These are phyloP conservation scores for Bathynomus jamesi DNA, from an alignment of 1,140 invertebrate species.

Conservation along the genomic window DNA sequence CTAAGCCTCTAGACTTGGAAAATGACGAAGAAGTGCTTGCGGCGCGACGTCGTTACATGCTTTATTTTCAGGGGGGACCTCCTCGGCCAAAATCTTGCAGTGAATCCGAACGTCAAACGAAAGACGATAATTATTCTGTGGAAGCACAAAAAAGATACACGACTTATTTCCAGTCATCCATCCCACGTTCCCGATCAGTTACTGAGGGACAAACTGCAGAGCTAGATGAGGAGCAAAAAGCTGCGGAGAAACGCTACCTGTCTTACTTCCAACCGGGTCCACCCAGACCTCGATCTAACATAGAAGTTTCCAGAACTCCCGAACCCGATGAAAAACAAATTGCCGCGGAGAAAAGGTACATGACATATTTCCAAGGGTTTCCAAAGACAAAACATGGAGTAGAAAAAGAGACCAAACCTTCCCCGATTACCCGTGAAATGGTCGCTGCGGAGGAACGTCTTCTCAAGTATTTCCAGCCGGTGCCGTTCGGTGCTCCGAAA, in stretches of 20 bases:
- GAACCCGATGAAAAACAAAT: conserved; percentile 15
- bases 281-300: conserved; percentile 9
- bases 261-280: conserved; percentile 26
- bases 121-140: conserved; percentile 5
- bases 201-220: conserved; percentile 11
- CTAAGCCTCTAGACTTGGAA: neutral
- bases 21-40: conserved; percentile 24
- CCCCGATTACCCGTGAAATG: conserved; percentile 24
- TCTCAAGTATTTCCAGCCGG: conserved; percentile 30
- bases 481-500: conserved; percentile 24
- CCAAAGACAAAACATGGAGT: conserved; percentile 29
- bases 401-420: conserved; percentile 12
- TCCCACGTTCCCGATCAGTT: conserved; percentile 7
- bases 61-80: conserved; percentile 26
- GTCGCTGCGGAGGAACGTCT: conserved; percentile 32
- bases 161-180: conserved; percentile 26
- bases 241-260: conserved; percentile 28
- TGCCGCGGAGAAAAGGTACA: conserved; percentile 13
- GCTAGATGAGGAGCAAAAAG: conserved; percentile 21
- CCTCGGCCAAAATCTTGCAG: conserved; percentile 15
- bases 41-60: conserved; percentile 22
- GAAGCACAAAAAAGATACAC: conserved; percentile 10
- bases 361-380: conserved; percentile 27
- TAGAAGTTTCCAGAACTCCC: conserved; percentile 1
- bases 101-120: conserved; percentile 2